These are phyloP conservation scores for Eupithecia abbreviata DNA, from an alignment of 2,888 invertebrate species.

Conservation along the genomic window DNA sequence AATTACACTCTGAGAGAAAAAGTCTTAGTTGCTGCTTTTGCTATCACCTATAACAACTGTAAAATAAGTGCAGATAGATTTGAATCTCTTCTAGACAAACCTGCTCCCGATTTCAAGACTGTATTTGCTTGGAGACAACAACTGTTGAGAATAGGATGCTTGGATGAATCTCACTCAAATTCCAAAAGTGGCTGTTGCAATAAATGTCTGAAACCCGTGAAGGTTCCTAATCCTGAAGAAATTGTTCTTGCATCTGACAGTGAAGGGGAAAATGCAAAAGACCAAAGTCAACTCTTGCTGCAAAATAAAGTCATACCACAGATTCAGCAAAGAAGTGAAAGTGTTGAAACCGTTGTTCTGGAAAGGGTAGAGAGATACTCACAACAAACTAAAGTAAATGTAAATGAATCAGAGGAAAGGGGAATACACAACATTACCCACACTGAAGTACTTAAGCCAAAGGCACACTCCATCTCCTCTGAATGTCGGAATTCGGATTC, in stretches of 20 bases:
- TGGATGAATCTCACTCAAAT: slow-evolving; percentile 66
- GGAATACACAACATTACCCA: slow-evolving; percentile 57
- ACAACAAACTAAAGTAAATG: slow-evolving; percentile 50
- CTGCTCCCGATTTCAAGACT: slow-evolving; percentile 79
- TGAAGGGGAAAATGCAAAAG: slow-evolving; percentile 59
- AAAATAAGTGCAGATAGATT: slow-evolving; percentile 74
- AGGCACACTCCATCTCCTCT: slow-evolving; percentile 61
- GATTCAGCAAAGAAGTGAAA: slow-evolving; percentile 59
- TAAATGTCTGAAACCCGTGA: slow-evolving; percentile 45
- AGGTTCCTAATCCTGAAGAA: slow-evolving; percentile 74
- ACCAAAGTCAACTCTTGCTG: slow-evolving; percentile 32
- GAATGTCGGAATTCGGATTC: slow-evolving; percentile 70
- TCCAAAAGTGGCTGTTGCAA: slow-evolving; percentile 16
- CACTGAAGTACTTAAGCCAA: slow-evolving; percentile 8
- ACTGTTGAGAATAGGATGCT: slow-evolving; percentile 71
- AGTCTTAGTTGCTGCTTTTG: slow-evolving; percentile 73
- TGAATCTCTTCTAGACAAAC: slow-evolving; percentile 72
- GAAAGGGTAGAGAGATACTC: slow-evolving; percentile 52
- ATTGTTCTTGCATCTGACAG: slow-evolving; percentile 63
- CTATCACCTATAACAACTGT: slow-evolving; percentile 76
- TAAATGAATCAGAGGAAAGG: slow-evolving; percentile 53
- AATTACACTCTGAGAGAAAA: slow-evolving; percentile 74
- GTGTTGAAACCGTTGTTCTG: slow-evolving; percentile 70
- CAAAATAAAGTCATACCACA: slow-evolving; percentile 39
- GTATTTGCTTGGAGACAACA: slow-evolving; percentile 77